Percentiles rank a stretch among this genome's conserved stretches.
phyloP scores from a whole-genome alignment of 1,140 invertebrate genomes.

The Trypoxylus dichotomus region DNA sequence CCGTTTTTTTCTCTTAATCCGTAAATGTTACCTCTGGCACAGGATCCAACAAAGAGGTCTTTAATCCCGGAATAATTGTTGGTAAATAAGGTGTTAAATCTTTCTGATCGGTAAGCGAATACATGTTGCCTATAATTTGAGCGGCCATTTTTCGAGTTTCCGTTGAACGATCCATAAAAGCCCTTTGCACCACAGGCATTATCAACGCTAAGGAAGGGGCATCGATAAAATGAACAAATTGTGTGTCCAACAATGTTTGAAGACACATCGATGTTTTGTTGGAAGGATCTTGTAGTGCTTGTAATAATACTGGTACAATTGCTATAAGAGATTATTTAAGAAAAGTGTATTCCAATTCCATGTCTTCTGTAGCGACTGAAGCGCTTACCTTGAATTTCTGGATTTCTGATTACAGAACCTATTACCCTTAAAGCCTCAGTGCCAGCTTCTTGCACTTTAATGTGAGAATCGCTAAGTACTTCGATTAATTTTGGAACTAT shows the following conservation, averaged over 20 bases:
- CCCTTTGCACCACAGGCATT: constrained; percentile 97
- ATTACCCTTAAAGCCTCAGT: constrained; percentile 95
- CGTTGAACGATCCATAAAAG: constrained; percentile 95
- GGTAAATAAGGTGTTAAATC: constrained; percentile 96
- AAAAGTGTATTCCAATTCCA: not conserved
- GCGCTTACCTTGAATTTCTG: constrained; percentile 89
- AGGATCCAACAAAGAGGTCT: constrained; percentile 94
- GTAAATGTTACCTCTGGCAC: constrained; percentile 82
- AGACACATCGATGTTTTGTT: constrained; percentile 92
- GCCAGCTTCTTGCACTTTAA: constrained; percentile 96
- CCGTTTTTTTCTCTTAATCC: not conserved
- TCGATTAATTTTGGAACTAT: constrained; percentile 99
- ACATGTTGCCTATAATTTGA: constrained; percentile 99
- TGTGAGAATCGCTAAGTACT: constrained; percentile 95
- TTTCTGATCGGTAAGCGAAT: constrained; percentile 98
- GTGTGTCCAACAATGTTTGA: constrained; percentile 91
- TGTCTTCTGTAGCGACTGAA: no score
- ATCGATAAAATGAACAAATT: constrained; percentile 99
- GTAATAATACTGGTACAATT: constrained; percentile 87
- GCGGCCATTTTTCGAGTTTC: constrained; percentile 98
- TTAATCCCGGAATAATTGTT: constrained; percentile 95
- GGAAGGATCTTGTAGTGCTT: constrained; percentile 95
- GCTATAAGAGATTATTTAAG: constrained; percentile 58
- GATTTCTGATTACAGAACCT: constrained; percentile 97
- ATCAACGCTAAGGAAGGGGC: constrained; percentile 97